Percentiles rank a stretch among this genome's conserved stretches.
Evolutionary conservation across 2,888 invertebrate species (phyloP).

Genomic region (Ophioninae sp.): DNA sequence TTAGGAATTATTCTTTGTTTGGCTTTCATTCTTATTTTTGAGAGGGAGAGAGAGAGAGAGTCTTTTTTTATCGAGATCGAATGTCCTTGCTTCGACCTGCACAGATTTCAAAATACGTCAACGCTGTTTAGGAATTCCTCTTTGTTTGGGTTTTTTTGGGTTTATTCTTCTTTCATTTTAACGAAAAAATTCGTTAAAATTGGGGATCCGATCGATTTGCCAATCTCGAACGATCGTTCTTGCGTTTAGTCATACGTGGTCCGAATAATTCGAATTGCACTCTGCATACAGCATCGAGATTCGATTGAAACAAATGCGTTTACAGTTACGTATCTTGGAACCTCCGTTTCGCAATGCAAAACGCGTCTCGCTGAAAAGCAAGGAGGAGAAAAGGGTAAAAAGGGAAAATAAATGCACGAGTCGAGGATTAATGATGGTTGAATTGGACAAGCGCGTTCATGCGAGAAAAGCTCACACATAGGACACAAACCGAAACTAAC

Average conservation of each 20-base stretch:
- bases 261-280: slow-evolving; percentile 63
- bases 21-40: too few species aligned
- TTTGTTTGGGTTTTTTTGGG: too few species aligned
- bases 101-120: slow-evolving; percentile 1
- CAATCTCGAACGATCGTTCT: slow-evolving; percentile 64
- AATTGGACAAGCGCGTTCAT: neutral
- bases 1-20: too few species aligned
- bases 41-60: too few species aligned
- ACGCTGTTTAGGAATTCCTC: too few species aligned
- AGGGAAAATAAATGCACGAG: neutral
- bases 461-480: neutral
- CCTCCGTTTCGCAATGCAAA: neutral
- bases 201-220: slow-evolving; percentile 77
- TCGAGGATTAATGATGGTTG: neutral
- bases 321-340: neutral
- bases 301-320: slow-evolving; percentile 68
- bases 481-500: too few species aligned
- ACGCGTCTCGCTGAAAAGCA: neutral
- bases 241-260: slow-evolving; percentile 75
- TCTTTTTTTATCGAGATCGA: too few species aligned
- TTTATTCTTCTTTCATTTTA: too few species aligned
- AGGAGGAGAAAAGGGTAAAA: neutral
- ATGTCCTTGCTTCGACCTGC: slow-evolving; percentile 24
- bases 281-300: slow-evolving; percentile 76
- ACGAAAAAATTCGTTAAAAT: slow-evolving; percentile 43